Conservation (phyloP, 2,888 invertebrate species). For the Watsonalla binaria region DNA sequence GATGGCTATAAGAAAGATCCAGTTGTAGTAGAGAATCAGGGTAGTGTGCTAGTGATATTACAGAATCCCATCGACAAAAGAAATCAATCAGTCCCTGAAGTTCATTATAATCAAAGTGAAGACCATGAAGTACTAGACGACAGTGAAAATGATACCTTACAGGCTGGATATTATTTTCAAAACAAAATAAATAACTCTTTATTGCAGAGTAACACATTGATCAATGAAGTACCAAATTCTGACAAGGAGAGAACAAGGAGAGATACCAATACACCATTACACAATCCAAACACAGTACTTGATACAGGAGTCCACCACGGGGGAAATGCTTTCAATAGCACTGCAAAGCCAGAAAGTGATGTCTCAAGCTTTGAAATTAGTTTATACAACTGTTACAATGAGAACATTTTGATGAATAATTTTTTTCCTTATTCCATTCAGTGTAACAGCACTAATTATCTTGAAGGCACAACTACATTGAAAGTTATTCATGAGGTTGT, state of each 20-base stretch:
- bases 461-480: slow-evolving; percentile 82
- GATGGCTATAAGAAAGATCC: slow-evolving; percentile 83
- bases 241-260: slow-evolving; percentile 36
- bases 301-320: slow-evolving; percentile 88
- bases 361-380: slow-evolving; percentile 91
- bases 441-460: slow-evolving; percentile 83
- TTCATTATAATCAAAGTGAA: slow-evolving; percentile 10
- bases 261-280: slow-evolving; percentile 47
- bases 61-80: slow-evolving; percentile 43
- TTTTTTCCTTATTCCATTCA: slow-evolving; percentile 83
- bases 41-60: slow-evolving; percentile 70
- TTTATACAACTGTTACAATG: slow-evolving; percentile 86
- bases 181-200: slow-evolving; percentile 3
- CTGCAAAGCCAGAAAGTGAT: slow-evolving; percentile 79
- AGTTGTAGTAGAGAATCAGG: slow-evolving; percentile 79
- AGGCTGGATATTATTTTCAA: not conserved
- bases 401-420: slow-evolving; percentile 85
- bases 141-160: slow-evolving; percentile 4
- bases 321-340: slow-evolving; percentile 82
- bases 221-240: slow-evolving; percentile 7
- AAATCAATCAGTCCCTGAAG: not conserved
- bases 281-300: slow-evolving; percentile 76
- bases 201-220: slow-evolving; percentile 5
- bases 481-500: slow-evolving; percentile 84
- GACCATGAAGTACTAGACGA: slow-evolving; percentile 10